Base-by-base conservation (phyloP, 2,113 vertebrate genomes). In the Boulengeromyrus knoepffleri region DNA sequence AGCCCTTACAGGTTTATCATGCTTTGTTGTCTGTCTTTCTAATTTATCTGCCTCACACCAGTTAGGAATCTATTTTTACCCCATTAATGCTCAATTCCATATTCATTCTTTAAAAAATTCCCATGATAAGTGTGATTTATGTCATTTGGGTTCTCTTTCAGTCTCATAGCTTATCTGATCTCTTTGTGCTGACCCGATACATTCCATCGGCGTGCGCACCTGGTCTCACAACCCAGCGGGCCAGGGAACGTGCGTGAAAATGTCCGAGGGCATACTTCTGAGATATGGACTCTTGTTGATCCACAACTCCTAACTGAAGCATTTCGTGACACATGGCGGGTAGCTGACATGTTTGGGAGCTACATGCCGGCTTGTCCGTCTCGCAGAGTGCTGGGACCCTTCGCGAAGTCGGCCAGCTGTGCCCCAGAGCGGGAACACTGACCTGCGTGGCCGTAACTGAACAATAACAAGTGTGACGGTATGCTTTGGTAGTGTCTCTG, bases 331-430 rank as follows among this genome's bases (percentile, higher is more conserved):
- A 7, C 49, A 52, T 42, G 49, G 27, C 4, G 24, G 74, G 49
- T 42, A 47, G 74, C 17, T 83, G 88, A 42, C 88, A 89, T 80
- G 88, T 89, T 80, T 89, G 70, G 31, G 47, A 49, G 77, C 17
- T 13, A 6, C 15, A 50, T n/a, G 74, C 47, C 50, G 39, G 88
- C 17, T 74, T 56, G 31, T 50, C 36, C 49, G 27, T 74, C 36
- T 84, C 74, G 0, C 74, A 42, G 36, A 1, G 5, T 8, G 3
- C 83, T n/a, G 19, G 19, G 21, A 47, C 21, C 24, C 2, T 24
- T 45, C 10, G 42, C 5, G 1, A 39, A n/a, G 31, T 21, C 21
- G 36, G 50, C 74, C 70, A 42, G 74, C 88, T 49, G 88, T 77
- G 36, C 56, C n/a, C 8, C 27, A 15, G 36, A 80, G 74, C 6